Conservation (phyloP, 2,113 vertebrate species). For the Struthio camelus region DNA sequence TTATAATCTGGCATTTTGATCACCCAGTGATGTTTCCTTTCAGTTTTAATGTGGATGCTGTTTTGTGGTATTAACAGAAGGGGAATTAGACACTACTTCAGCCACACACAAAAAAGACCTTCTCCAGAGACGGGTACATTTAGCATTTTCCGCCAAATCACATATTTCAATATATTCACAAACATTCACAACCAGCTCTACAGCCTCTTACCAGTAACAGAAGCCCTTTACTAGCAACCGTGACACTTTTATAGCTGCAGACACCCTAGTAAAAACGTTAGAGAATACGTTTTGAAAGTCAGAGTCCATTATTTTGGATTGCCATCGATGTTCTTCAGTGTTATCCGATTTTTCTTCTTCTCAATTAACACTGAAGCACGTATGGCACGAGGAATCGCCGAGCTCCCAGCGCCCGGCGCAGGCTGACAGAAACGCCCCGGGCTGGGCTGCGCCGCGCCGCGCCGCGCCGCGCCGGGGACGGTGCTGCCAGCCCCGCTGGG, state of each 20-base stretch:
- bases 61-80: background rate
- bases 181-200: background rate
- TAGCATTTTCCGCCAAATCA: background rate
- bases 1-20: background rate
- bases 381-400: background rate
- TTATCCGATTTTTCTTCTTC: background rate
- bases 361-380: background rate
- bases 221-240: background rate
- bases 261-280: background rate
- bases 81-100: background rate
- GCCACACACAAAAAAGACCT: background rate
- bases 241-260: background rate
- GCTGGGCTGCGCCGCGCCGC: background rate
- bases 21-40: background rate
- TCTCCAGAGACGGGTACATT: background rate
- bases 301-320: background rate
- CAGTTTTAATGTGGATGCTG: background rate
- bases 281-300: background rate
- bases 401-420: background rate
- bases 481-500: too few relatives aligned
- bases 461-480: too few relatives aligned
- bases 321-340: background rate
- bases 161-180: background rate
- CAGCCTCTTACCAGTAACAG: background rate
- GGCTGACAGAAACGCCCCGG: background rate